Conservation (phyloP, 2,888 invertebrate genomes). For the Megamerina dolium region DNA sequence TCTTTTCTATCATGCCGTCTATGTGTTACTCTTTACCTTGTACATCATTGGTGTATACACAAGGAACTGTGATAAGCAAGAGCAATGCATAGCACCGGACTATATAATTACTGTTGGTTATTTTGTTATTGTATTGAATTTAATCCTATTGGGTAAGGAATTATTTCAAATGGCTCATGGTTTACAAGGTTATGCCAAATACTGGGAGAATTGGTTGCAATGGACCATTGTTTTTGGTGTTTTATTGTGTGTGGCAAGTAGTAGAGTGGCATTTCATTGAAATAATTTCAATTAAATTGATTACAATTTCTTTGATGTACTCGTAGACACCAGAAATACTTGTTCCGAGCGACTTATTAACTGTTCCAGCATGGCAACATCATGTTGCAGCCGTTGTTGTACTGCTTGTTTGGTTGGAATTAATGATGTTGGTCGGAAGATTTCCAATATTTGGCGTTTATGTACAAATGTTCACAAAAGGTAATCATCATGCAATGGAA, state of each 20-base stretch:
- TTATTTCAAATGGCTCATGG: conserved; percentile 62
- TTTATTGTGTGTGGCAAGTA: conserved; percentile 59
- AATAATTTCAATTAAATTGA: neutral
- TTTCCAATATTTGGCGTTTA: conserved; percentile 82
- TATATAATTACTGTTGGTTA: conserved; percentile 52
- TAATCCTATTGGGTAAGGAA: conserved; percentile 65
- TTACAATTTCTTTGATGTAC: neutral
- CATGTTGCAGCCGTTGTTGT: conserved; percentile 74
- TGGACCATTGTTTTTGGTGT: conserved; percentile 70
- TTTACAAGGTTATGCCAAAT: conserved; percentile 64
- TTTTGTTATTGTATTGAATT: conserved; percentile 59
- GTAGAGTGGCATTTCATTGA: too few relatives aligned
- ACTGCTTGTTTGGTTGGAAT: conserved; percentile 73
- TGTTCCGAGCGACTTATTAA: conserved; percentile 32
- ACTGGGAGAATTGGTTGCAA: conserved; percentile 83
- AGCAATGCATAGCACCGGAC: conserved; percentile 32
- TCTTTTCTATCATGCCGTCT: conserved; percentile 69
- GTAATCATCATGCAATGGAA: conserved; percentile 41
- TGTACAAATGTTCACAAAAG: conserved; percentile 81
- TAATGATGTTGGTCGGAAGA: conserved; percentile 79
- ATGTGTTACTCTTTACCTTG: conserved; percentile 67
- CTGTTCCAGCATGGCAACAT: conserved; percentile 63
- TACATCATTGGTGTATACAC: conserved; percentile 60
- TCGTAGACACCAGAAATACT: conserved; percentile 46
- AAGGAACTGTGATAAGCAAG: conserved; percentile 35